These are phyloP conservation scores for Phenacoccus solenopsis DNA, from an alignment of 1,140 invertebrate species.

Conservation along the genomic window DNA sequence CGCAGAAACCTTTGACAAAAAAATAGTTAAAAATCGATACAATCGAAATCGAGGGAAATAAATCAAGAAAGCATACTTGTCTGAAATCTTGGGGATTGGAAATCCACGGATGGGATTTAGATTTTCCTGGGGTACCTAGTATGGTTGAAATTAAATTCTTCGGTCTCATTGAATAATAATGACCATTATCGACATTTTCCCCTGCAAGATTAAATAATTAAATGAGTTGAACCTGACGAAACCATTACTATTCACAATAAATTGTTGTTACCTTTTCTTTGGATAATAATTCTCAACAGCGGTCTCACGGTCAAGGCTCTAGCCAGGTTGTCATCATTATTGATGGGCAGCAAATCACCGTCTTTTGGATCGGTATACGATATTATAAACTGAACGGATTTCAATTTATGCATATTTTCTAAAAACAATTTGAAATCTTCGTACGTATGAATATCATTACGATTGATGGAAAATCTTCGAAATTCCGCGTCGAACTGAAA, in stretches of 20 bases:
- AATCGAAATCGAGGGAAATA: slow-evolving; percentile 9
- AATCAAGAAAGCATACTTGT: slow-evolving; percentile 47
- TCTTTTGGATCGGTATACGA: slow-evolving; percentile 92
- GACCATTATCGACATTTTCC: slow-evolving; percentile 69
- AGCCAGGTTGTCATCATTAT: slow-evolving; percentile 93
- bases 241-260: neutral
- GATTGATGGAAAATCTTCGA: slow-evolving; percentile 76
- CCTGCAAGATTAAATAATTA: slow-evolving; percentile 41
- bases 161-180: slow-evolving; percentile 64
- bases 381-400: slow-evolving; percentile 77
- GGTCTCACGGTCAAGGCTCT: slow-evolving; percentile 74
- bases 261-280: slow-evolving; percentile 80
- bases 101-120: slow-evolving; percentile 70
- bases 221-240: neutral
- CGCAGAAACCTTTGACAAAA: slow-evolving; percentile 84
- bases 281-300: slow-evolving; percentile 75
- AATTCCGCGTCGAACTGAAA: slow-evolving; percentile 96
- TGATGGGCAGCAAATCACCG: slow-evolving; percentile 93
- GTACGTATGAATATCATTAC: slow-evolving; percentile 56
- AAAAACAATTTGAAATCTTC: slow-evolving; percentile 75
- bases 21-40: too few species aligned
- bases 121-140: slow-evolving; percentile 63
- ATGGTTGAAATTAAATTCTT: slow-evolving; percentile 72
- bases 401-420: slow-evolving; percentile 70
- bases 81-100: slow-evolving; percentile 95